Evolutionary conservation across 2,888 invertebrate species (phyloP).

Genomic region (Cheiracanthium punctorium): DNA sequence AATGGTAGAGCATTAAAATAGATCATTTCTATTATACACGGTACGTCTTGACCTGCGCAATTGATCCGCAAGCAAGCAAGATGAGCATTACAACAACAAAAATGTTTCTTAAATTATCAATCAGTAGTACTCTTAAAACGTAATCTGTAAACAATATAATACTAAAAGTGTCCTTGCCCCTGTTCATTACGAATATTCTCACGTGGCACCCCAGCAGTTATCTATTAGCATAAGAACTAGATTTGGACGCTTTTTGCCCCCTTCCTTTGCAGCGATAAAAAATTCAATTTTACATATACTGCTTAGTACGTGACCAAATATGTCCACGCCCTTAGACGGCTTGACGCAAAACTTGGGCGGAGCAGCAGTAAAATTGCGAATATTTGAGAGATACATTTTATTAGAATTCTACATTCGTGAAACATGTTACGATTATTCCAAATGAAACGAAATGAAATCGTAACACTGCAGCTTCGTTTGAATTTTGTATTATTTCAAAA

Average conservation of each 20-base stretch:
- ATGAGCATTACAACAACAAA: too few species aligned
- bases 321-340: conserved; percentile 34
- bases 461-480: not conserved
- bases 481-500: conserved; percentile 9
- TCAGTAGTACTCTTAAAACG: too few species aligned
- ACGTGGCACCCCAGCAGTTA: not conserved
- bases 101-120: too few species aligned
- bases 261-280: conserved; percentile 24
- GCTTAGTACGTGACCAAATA: conserved; percentile 38
- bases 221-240: conserved; percentile 17
- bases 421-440: not conserved
- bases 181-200: not conserved
- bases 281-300: conserved; percentile 41
- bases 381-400: conserved; percentile 13
- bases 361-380: not conserved
- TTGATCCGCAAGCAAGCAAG: too few species aligned
- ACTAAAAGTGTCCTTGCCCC: too few species aligned
- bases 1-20: too few species aligned
- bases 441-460: conserved; percentile 13
- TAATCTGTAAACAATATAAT: too few species aligned
- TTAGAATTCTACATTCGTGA: conserved; percentile 4
- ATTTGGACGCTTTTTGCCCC: conserved; percentile 15
- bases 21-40: too few species aligned
- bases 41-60: too few species aligned
- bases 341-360: conserved; percentile 1